Percentiles rank a stretch among this genome's conserved stretches.
phyloP scores from a whole-genome alignment of 2,113 vertebrate species.

The Aegypius monachus region DNA sequence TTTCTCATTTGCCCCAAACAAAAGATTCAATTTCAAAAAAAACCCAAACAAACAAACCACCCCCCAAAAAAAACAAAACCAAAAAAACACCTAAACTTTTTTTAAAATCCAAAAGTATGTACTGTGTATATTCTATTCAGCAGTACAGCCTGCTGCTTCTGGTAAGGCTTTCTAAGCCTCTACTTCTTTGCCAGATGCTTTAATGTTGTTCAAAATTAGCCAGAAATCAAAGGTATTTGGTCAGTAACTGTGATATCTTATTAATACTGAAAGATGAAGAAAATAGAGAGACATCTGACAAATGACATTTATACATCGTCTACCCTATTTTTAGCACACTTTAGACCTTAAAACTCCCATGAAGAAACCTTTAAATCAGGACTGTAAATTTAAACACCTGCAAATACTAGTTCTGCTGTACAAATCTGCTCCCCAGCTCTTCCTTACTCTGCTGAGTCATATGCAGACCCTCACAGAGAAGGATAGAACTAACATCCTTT shows the following conservation, averaged over 20 bases:
- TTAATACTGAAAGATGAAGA: slow-evolving; percentile 12
- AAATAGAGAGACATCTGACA: neutral
- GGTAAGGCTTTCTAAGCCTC: neutral
- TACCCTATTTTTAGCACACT: neutral
- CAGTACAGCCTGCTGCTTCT: neutral
- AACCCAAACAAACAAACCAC: no score
- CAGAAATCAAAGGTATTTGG: neutral
- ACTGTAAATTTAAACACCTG: neutral
- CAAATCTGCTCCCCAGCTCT: neutral
- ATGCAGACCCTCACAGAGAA: neutral
- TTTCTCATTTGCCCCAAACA: neutral
- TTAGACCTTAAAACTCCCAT: neutral
- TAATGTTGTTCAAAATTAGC: neutral
- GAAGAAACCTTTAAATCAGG: neutral
- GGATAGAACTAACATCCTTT: neutral
- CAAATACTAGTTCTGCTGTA: neutral
- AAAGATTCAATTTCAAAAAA: neutral
- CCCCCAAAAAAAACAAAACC: neutral
- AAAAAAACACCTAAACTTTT: no score
- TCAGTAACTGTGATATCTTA: neutral
- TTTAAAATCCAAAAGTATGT: neutral
- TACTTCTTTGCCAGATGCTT: neutral
- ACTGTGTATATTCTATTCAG: neutral
- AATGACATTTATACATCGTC: neutral
- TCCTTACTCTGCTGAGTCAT: neutral